Percentiles rank a stretch among this genome's conserved stretches.
phyloP scores from a whole-genome alignment of 2,113 vertebrate species.

The Caretta caretta region DNA sequence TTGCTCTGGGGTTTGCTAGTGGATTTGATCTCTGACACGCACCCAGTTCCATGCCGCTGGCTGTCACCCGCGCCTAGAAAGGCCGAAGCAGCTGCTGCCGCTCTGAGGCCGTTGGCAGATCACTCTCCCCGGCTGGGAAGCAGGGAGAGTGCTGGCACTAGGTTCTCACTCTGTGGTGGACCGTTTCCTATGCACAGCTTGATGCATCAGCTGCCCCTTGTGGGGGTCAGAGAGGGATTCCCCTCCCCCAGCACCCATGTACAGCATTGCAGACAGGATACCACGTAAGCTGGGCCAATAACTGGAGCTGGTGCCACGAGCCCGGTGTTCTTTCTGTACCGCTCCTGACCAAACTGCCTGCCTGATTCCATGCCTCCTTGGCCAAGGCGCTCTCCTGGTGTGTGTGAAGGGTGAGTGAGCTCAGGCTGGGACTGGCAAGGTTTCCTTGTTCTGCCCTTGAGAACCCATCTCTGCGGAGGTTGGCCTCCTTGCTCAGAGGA shows the following conservation, averaged over 20 bases:
- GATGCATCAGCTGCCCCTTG: not conserved
- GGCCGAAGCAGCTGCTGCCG: not conserved
- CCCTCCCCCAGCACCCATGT: not conserved
- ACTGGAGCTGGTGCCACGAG: not conserved
- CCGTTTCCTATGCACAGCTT: not conserved
- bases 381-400: no score
- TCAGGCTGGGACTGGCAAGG: no score
- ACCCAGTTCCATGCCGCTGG: not conserved
- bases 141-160: not conserved
- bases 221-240: no score
- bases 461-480: no score
- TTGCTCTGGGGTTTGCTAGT: not conserved
- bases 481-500: no score
- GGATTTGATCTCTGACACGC: not conserved
- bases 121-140: not conserved
- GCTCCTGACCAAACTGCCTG: not conserved
- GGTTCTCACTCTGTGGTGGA: not conserved
- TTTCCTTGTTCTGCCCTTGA: no score
- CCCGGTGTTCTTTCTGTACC: not conserved
- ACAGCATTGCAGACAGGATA: not conserved
- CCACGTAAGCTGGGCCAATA: not conserved
- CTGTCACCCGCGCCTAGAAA: not conserved
- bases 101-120: not conserved
- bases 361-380: not conserved
- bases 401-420: no score